These are phyloP conservation scores for Thecocarcelia acutangulata DNA, from an alignment of 2,888 invertebrate genomes.

Conservation along the genomic window DNA sequence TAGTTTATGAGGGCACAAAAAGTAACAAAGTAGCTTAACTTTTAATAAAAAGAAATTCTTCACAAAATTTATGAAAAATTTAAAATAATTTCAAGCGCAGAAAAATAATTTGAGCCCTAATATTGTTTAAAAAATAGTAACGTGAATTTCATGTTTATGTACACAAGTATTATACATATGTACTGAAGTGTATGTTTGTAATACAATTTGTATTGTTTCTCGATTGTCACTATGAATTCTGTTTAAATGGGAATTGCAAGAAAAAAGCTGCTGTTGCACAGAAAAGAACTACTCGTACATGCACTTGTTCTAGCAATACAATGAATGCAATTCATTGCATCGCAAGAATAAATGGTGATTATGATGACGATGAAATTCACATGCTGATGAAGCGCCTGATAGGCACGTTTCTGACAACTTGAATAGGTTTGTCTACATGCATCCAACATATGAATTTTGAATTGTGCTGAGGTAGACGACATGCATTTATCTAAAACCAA, in stretches of 20 bases:
- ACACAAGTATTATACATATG: neutral
- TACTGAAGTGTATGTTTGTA: neutral
- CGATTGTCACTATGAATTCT: slow-evolving; percentile 58
- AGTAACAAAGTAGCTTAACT: too few relatives aligned
- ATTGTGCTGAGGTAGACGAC: slow-evolving; percentile 68
- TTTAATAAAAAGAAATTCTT: too few relatives aligned
- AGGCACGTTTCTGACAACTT: slow-evolving; percentile 69
- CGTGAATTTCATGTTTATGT: too few relatives aligned
- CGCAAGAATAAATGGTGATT: slow-evolving; percentile 51
- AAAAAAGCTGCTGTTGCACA: slow-evolving; percentile 45
- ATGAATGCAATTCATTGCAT: slow-evolving; percentile 52
- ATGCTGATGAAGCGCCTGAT: slow-evolving; percentile 67
- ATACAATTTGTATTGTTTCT: slow-evolving; percentile 53
- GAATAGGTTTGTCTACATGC: slow-evolving; percentile 68
- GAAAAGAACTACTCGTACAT: slow-evolving; percentile 9
- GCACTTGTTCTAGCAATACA: slow-evolving; percentile 36
- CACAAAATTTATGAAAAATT: too few relatives aligned
- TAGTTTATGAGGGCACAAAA: too few relatives aligned
- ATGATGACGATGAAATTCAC: slow-evolving; percentile 62
- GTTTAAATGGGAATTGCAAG: slow-evolving; percentile 53
- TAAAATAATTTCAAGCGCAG: too few relatives aligned
- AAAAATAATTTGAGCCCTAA: too few relatives aligned
- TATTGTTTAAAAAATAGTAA: too few relatives aligned
- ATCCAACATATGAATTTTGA: slow-evolving; percentile 64
- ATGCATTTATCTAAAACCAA: slow-evolving; percentile 64